Conservation (phyloP, 2,113 vertebrate genomes). For the Eulacestoma nigropectus region DNA sequence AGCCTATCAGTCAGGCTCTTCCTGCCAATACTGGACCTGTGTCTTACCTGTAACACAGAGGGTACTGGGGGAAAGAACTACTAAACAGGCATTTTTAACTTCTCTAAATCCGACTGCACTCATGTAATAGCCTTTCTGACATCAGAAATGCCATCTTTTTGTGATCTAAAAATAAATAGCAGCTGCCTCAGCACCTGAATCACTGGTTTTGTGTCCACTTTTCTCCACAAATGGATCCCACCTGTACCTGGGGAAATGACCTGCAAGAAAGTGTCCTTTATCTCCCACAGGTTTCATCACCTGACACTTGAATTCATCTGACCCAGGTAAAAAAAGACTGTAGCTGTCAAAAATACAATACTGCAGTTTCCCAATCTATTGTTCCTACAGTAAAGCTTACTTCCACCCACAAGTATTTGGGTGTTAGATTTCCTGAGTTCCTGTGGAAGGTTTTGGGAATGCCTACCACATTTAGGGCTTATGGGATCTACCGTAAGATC, state of each 20-base stretch:
- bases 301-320: neutral
- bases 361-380: neutral
- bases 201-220: neutral
- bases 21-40: neutral
- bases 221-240: neutral
- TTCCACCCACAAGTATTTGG: neutral
- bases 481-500: neutral
- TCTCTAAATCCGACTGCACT: neutral
- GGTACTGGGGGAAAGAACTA: neutral
- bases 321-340: neutral
- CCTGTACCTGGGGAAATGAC: neutral
- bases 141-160: neutral
- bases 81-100: neutral
- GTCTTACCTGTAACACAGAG: neutral
- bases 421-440: neutral
- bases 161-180: constrained; percentile 11
- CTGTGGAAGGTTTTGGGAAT: neutral
- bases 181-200: neutral
- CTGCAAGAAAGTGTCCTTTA: neutral
- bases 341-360: neutral
- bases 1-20: neutral
- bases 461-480: neutral
- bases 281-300: neutral
- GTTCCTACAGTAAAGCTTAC: neutral
- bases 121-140: neutral